Evolutionary conservation across 1,140 invertebrate genomes (phyloP).

Genomic region (Pseudomyrmex dendroicus): DNA sequence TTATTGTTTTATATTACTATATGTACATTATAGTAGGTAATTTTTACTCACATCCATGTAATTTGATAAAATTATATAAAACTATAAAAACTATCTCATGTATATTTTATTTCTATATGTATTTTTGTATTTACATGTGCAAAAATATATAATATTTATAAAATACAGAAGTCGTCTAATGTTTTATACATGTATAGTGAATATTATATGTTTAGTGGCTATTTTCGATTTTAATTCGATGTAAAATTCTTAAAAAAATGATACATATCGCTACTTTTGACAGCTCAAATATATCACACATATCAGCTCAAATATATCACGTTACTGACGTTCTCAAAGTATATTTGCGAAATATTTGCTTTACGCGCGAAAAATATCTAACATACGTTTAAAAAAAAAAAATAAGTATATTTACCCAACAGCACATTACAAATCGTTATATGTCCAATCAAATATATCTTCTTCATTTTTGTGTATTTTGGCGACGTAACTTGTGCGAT

Average conservation of each 20-base stretch:
- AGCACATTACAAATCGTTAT: constrained; percentile 24
- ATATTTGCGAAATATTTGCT: constrained; percentile 31
- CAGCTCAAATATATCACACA: neutral
- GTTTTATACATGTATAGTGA: neutral
- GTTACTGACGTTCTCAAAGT: neutral
- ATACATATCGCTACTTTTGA: constrained; percentile 1
- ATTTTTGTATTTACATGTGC: constrained; percentile 26
- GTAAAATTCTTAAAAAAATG: neutral
- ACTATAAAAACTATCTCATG: too few species aligned
- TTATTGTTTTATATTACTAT: neutral
- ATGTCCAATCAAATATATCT: neutral
- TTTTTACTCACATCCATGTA: too few species aligned
- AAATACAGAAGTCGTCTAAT: neutral
- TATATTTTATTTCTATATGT: constrained; percentile 17
- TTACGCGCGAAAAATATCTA: neutral
- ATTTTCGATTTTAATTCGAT: too few species aligned
- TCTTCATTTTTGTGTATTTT: constrained; percentile 36
- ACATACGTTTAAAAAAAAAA: constrained; percentile 10
- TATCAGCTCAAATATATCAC: neutral
- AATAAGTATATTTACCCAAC: constrained; percentile 43
- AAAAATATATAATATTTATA: constrained; percentile 13
- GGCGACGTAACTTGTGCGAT: neutral
- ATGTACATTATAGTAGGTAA: too few species aligned
- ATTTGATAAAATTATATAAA: too few species aligned
- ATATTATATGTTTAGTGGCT: too few species aligned